phyloP scores from a whole-genome alignment of 2,888 invertebrate genomes.

The Clanis bilineata region DNA sequence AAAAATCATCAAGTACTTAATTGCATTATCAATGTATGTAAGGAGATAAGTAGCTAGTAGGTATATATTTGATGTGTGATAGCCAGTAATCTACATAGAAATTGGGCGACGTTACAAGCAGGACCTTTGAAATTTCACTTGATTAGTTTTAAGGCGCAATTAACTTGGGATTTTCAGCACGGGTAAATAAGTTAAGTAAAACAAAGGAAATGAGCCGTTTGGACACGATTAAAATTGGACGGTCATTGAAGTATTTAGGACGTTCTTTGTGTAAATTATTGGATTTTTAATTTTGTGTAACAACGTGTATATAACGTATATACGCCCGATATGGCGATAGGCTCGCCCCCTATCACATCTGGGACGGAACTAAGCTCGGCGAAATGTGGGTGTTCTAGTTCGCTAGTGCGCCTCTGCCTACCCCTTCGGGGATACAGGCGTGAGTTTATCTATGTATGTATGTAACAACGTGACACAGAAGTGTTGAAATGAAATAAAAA shows the following conservation, averaged over 20 bases:
- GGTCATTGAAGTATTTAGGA: background rate
- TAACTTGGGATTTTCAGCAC: slow-evolving; percentile 10
- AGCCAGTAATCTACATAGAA: background rate
- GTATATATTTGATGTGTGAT: no score
- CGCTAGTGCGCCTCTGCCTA: background rate
- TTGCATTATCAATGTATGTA: no score
- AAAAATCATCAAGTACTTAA: no score
- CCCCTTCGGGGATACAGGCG: background rate
- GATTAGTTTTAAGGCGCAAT: slow-evolving; percentile 12
- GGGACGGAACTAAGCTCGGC: background rate
- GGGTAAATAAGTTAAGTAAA: slow-evolving; percentile 8
- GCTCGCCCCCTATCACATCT: background rate
- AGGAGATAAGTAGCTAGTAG: no score
- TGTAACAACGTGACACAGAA: no score
- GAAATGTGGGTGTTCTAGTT: background rate
- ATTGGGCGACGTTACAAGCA: background rate
- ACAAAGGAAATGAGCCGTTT: slow-evolving; percentile 11
- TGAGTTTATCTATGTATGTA: background rate
- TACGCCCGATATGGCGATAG: background rate
- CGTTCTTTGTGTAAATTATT: background rate
- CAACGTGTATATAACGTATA: no score
- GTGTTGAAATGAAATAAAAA: no score
- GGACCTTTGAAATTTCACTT: slow-evolving; percentile 10
- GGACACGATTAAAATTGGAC: slow-evolving; percentile 4
- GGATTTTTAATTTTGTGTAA: background rate